Conservation (phyloP, 1,140 invertebrate species). For the Pachypeltis micranthus region DNA sequence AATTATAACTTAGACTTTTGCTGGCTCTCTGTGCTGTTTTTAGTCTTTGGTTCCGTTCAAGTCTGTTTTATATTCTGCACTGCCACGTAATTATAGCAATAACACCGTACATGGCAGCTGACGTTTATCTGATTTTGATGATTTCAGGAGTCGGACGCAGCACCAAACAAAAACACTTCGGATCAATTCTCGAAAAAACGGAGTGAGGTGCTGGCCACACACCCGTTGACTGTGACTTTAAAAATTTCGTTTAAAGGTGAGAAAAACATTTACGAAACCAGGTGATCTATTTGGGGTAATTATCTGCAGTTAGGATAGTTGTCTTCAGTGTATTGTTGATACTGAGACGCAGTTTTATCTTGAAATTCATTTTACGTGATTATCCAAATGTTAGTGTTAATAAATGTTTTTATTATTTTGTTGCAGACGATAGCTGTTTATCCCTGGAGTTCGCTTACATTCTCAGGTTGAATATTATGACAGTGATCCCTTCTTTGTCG, state of each 20-base stretch:
- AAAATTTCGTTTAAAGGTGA: constrained; percentile 31
- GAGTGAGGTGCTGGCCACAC: constrained; percentile 37
- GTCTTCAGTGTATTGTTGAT: not conserved
- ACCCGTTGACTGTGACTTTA: constrained; percentile 36
- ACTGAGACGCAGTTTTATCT: not conserved
- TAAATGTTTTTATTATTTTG: not conserved
- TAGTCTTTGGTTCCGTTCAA: not conserved
- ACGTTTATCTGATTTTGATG: not conserved
- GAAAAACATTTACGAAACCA: too few relatives aligned
- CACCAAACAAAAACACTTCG: constrained; percentile 11
- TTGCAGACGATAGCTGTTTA: not conserved
- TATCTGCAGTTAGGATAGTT: not conserved
- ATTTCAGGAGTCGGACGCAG: not conserved
- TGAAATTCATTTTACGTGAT: not conserved
- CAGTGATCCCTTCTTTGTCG: not conserved
- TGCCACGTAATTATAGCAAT: not conserved
- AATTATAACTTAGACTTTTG: too few relatives aligned
- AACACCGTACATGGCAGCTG: not conserved
- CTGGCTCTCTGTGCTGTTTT: not conserved
- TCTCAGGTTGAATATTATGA: not conserved
- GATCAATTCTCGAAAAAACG: constrained; percentile 33
- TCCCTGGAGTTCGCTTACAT: not conserved
- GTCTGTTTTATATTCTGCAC: not conserved
- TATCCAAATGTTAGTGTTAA: not conserved
- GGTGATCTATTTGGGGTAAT: too few relatives aligned